These are phyloP conservation scores for Xestia xanthographa DNA, from an alignment of 2,888 invertebrate species.

Conservation along the genomic window DNA sequence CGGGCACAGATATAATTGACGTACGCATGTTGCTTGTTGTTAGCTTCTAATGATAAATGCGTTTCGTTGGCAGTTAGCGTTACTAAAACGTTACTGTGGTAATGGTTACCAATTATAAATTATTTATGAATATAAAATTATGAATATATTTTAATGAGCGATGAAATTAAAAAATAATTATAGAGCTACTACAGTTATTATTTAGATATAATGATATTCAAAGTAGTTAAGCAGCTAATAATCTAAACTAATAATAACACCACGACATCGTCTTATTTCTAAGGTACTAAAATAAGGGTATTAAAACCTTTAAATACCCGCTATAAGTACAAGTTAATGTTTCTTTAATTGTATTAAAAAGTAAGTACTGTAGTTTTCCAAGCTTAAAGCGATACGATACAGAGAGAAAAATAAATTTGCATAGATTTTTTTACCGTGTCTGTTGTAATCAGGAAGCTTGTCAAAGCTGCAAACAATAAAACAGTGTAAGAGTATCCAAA, in stretches of 20 bases:
- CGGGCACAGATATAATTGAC: constrained; percentile 73
- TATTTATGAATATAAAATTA: constrained; percentile 34
- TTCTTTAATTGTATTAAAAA: constrained; percentile 18
- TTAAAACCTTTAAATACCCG: constrained; percentile 2
- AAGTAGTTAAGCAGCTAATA: neutral
- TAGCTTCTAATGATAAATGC: constrained; percentile 65
- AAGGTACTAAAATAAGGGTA: neutral
- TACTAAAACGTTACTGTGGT: constrained; percentile 52
- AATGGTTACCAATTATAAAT: constrained; percentile 59
- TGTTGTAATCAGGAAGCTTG: neutral
- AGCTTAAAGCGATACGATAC: neutral
- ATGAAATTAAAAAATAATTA: constrained; percentile 18
- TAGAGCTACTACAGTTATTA: neutral
- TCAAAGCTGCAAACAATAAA: neutral
- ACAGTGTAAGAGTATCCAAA: neutral
- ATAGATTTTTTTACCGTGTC: too few species aligned
- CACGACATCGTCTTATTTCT: neutral
- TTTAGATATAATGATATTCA: neutral
- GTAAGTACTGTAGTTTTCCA: too few species aligned
- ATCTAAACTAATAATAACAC: constrained; percentile 2
- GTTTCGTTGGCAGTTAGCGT: constrained; percentile 58
- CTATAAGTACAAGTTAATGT: neutral
- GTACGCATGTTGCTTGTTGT: constrained; percentile 64
- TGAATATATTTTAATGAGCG: constrained; percentile 37
- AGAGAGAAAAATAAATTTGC: neutral